Conservation (phyloP, 1,140 invertebrate genomes). For the Hormaphis cornu region DNA sequence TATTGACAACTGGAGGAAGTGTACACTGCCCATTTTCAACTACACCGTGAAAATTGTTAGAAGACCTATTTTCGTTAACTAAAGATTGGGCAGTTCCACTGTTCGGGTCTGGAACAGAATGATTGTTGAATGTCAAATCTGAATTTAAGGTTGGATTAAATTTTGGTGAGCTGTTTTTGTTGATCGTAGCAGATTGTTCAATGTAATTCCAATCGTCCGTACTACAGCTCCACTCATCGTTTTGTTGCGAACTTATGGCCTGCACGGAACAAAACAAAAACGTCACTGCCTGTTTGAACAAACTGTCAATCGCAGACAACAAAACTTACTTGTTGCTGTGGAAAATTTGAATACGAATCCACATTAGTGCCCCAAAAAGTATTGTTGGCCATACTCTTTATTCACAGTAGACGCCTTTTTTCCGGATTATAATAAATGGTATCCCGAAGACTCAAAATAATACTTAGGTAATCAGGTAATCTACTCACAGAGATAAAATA, state of each 20-base stretch:
- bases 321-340: constrained; percentile 19
- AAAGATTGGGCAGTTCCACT: neutral
- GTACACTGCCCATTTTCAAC: constrained; percentile 12
- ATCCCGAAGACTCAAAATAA: neutral
- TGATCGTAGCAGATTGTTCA: neutral
- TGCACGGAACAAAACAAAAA: neutral
- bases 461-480: neutral
- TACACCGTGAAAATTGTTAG: neutral
- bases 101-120: neutral
- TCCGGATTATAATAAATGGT: neutral
- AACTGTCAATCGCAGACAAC: neutral
- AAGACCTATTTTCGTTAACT: neutral
- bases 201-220: constrained; percentile 25
- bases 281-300: neutral
- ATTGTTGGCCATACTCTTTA: constrained; percentile 5
- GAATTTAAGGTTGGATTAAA: neutral
- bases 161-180: neutral
- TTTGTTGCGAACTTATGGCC: constrained; percentile 1
- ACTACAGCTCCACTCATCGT: constrained; percentile 18
- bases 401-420: neutral
- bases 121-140: neutral
- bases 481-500: neutral
- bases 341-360: constrained; percentile 10
- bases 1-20: neutral
- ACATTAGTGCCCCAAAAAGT: constrained; percentile 11